Evolutionary conservation across 2,797 vertebrate genomes (phyloP).

Genomic region (Coregonus sp.): DNA sequence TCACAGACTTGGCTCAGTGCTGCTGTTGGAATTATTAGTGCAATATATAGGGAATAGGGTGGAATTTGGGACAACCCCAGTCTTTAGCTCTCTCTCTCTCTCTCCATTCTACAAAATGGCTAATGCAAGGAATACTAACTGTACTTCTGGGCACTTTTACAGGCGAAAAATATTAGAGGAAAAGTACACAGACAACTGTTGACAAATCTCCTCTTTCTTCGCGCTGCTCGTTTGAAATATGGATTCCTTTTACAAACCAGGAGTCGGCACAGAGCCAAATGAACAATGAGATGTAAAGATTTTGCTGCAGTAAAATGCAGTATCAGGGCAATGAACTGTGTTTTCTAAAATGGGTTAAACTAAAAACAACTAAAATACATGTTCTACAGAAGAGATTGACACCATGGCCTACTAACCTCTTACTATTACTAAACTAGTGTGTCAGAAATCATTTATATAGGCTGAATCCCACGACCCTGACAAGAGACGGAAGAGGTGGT

Average conservation of each 20-base stretch:
- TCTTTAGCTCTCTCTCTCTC: constrained; percentile 15
- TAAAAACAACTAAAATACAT: neutral
- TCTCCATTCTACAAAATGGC: constrained; percentile 13
- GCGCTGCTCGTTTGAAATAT: constrained; percentile 14
- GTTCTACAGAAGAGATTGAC: neutral
- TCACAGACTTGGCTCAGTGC: constrained; percentile 23
- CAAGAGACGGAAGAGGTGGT: too few relatives aligned
- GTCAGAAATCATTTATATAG: neutral
- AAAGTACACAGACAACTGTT: constrained; percentile 35
- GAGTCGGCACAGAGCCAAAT: constrained; percentile 17
- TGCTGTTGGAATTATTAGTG: constrained; percentile 19
- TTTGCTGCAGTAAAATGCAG: neutral
- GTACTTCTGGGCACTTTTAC: constrained; percentile 37
- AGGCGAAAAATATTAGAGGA: constrained; percentile 25
- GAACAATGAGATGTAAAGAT: neutral
- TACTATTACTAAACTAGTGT: neutral
- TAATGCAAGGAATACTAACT: constrained; percentile 44
- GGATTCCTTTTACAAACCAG: constrained; percentile 8
- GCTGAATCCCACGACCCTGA: neutral
- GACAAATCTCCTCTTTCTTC: constrained; percentile 35
- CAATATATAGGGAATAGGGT: neutral
- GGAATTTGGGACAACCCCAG: constrained; percentile 9
- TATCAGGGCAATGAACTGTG: neutral
- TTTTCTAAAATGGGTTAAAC: neutral
- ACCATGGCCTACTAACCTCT: neutral